Percentiles rank a stretch among this genome's conserved stretches.
These are phyloP conservation scores for Stylophora pistillata DNA, from an alignment of 64 coral and sea anemone species.

Conservation along the genomic window DNA sequence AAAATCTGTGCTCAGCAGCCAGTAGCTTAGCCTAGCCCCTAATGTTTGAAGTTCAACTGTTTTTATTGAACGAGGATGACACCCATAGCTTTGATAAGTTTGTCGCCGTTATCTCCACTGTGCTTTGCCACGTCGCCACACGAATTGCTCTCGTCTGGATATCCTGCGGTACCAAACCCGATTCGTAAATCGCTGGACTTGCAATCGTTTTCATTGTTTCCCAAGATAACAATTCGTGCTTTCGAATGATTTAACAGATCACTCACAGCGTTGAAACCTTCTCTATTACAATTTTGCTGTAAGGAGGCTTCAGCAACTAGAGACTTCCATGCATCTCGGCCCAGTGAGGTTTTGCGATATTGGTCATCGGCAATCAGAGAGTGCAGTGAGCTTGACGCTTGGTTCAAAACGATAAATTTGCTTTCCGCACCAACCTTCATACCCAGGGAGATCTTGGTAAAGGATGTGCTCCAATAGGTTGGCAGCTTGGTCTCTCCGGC, in stretches of 20 bases:
- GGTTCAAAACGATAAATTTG: slow-evolving; percentile 14
- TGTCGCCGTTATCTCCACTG: neutral
- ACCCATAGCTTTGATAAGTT: too few relatives aligned
- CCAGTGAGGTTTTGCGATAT: neutral
- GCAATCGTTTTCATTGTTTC: slow-evolving; percentile 54
- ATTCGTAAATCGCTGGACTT: slow-evolving; percentile 29
- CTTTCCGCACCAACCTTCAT: slow-evolving; percentile 42
- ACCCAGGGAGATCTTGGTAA: slow-evolving; percentile 68
- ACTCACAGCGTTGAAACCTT: slow-evolving; percentile 43
- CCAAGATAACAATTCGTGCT: slow-evolving; percentile 49
- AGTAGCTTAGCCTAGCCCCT: too few relatives aligned
- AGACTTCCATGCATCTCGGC: slow-evolving; percentile 32
- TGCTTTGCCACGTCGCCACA: slow-evolving; percentile 9
- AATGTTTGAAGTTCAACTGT: too few relatives aligned
- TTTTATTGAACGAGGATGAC: too few relatives aligned
- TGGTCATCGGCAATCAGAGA: slow-evolving; percentile 17
- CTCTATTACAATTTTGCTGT: slow-evolving; percentile 61
- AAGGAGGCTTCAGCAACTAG: slow-evolving; percentile 43
- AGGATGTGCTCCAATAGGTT: slow-evolving; percentile 73
- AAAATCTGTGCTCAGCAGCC: too few relatives aligned
- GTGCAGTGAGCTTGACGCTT: slow-evolving; percentile 16
- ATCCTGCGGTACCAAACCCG: slow-evolving; percentile 36
- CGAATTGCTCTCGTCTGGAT: neutral
- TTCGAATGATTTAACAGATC: neutral
- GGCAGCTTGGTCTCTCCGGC: slow-evolving; percentile 66